Evolutionary conservation across 2,888 invertebrate species (phyloP).

Genomic region (Epinotia bilunana): DNA sequence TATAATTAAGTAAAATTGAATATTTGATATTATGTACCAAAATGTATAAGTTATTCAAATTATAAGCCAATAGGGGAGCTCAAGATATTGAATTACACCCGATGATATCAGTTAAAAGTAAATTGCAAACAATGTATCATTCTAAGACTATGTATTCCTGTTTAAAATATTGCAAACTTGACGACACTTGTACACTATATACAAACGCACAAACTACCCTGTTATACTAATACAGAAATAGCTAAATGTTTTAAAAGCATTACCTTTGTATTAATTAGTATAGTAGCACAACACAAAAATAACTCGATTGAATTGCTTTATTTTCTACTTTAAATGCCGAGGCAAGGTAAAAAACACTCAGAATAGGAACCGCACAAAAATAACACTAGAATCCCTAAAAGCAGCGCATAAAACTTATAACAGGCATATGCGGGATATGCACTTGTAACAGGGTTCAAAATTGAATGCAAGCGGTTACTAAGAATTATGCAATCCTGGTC

Average conservation of each 20-base stretch:
- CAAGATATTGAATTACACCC: neutral
- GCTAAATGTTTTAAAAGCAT: neutral
- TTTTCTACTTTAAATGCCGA: neutral
- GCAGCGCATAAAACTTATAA: neutral
- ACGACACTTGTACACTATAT: neutral
- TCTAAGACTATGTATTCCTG: neutral
- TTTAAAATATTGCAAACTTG: neutral
- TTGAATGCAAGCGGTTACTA: neutral
- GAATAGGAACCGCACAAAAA: neutral
- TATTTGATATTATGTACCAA: neutral
- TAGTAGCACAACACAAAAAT: neutral
- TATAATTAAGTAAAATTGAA: neutral
- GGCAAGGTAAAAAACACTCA: neutral
- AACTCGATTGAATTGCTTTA: neutral
- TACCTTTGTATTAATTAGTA: neutral
- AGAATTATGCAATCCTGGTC: slow-evolving; percentile 9
- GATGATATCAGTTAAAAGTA: neutral
- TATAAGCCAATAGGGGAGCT: neutral
- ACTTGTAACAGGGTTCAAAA: slow-evolving; percentile 2
- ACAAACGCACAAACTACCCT: slow-evolving; percentile 1
- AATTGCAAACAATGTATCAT: neutral
- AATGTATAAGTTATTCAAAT: slow-evolving; percentile 1
- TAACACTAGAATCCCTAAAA: neutral
- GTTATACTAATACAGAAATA: neutral
- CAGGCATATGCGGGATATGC: too few relatives aligned